These are phyloP conservation scores for Mobula birostris DNA, from an alignment of 2,113 vertebrate species.

Conservation along the genomic window DNA sequence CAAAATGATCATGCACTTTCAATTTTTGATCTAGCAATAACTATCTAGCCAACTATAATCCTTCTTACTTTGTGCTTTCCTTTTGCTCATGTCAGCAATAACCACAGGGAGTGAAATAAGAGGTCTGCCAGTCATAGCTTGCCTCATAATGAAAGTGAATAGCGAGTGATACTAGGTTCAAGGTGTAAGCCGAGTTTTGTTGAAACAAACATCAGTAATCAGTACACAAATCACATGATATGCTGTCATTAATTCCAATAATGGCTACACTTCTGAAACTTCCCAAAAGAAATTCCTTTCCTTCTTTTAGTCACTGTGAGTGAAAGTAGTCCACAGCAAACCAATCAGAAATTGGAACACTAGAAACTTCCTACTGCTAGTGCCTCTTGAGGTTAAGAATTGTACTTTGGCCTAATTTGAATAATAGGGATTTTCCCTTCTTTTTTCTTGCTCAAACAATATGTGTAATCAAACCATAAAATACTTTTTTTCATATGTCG, in stretches of 20 bases:
- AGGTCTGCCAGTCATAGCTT: not conserved
- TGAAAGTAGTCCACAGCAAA: not conserved
- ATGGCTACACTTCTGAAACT: not conserved
- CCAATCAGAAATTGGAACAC: not conserved
- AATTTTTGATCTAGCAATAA: not conserved
- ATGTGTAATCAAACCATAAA: slow-evolving; percentile 11
- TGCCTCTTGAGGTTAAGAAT: not conserved
- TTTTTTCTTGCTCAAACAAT: too few relatives aligned
- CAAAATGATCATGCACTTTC: too few relatives aligned
- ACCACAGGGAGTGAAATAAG: not conserved
- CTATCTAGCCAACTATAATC: not conserved
- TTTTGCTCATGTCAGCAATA: not conserved
- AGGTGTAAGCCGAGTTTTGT: not conserved
- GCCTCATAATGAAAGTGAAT: not conserved
- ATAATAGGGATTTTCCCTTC: not conserved
- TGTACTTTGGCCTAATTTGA: not conserved
- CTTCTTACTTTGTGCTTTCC: not conserved
- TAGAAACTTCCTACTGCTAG: not conserved
- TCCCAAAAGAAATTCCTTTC: not conserved
- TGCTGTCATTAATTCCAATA: not conserved
- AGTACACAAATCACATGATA: not conserved
- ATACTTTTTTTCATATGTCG: not conserved
- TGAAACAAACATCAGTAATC: not conserved
- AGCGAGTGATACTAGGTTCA: not conserved
- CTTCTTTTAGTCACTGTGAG: not conserved